Percentiles rank a stretch among this genome's conserved stretches.
These are phyloP conservation scores for Apodemia zela DNA, from an alignment of 2,888 invertebrate genomes.

Conservation along the genomic window DNA sequence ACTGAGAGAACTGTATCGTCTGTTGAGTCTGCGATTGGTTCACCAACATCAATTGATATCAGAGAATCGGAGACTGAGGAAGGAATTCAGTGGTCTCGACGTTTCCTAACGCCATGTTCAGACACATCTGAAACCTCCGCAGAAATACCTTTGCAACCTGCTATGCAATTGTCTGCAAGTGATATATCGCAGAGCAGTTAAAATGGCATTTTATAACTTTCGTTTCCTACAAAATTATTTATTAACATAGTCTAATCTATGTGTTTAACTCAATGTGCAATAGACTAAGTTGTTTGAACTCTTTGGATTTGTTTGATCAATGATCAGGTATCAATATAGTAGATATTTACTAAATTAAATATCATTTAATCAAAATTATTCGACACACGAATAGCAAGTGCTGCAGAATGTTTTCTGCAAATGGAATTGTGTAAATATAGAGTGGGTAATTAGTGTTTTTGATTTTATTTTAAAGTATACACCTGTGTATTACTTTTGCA, in stretches of 20 bases:
- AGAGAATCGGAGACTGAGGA: slow-evolving; percentile 53
- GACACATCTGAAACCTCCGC: slow-evolving; percentile 62
- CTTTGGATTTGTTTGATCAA: slow-evolving; percentile 17
- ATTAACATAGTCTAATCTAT: slow-evolving; percentile 23
- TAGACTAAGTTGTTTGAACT: slow-evolving; percentile 42
- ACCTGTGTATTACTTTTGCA: slow-evolving; percentile 24
- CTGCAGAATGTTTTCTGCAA: slow-evolving; percentile 1
- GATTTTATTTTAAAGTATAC: slow-evolving; percentile 16
- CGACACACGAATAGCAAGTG: neutral
- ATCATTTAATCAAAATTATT: slow-evolving; percentile 10
- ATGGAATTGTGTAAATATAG: slow-evolving; percentile 25
- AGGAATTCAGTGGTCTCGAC: slow-evolving; percentile 48
- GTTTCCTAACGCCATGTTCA: slow-evolving; percentile 57
- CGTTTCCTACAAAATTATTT: slow-evolving; percentile 26
- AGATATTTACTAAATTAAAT: neutral
- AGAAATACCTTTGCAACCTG: slow-evolving; percentile 66
- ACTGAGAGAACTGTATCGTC: slow-evolving; percentile 50
- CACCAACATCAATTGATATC: slow-evolving; percentile 50
- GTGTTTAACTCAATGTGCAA: slow-evolving; percentile 45
- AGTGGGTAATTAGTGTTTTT: slow-evolving; percentile 5
- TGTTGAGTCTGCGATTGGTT: slow-evolving; percentile 48
- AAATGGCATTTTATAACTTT: slow-evolving; percentile 21
- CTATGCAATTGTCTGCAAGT: slow-evolving; percentile 56
- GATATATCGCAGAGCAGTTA: slow-evolving; percentile 58
- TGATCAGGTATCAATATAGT: neutral